A percentile compares a stretch with the other conserved stretches of the same genome.
phyloP scores from a whole-genome alignment of 1,140 invertebrate species.

The Nixonia krombeini region DNA sequence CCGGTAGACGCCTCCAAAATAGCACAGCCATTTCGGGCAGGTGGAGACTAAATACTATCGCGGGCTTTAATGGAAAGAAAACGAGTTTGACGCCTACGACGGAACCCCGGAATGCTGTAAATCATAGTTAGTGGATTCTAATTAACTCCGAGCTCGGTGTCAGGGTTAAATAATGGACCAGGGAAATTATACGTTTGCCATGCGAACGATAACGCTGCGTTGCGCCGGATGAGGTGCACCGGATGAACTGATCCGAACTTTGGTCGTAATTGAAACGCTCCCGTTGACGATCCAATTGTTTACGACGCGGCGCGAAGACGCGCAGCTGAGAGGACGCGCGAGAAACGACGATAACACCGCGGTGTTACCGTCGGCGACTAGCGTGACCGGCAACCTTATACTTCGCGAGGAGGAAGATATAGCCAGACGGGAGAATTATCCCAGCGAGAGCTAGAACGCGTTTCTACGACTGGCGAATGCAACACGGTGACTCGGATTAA shows the following conservation, averaged over 20 bases:
- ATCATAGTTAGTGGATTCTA: slow-evolving; percentile 55
- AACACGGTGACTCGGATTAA: slow-evolving; percentile 11
- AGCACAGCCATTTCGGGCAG: slow-evolving; percentile 62
- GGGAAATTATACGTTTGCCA: slow-evolving; percentile 47
- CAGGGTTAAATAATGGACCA: slow-evolving; percentile 29
- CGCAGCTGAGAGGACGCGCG: slow-evolving; percentile 9
- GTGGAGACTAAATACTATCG: slow-evolving; percentile 63
- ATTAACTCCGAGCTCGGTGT: slow-evolving; percentile 42
- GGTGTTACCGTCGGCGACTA: not conserved
- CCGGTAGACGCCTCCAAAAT: slow-evolving; percentile 57
- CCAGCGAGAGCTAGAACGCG: slow-evolving; percentile 21
- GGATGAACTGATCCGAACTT: not conserved
- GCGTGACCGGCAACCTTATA: slow-evolving; percentile 20
- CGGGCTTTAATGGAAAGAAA: slow-evolving; percentile 58
- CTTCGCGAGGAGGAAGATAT: slow-evolving; percentile 18
- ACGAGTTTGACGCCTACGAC: slow-evolving; percentile 58
- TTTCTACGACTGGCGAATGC: slow-evolving; percentile 32
- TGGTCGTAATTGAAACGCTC: not conserved
- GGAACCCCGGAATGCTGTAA: slow-evolving; percentile 41
- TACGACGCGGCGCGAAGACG: not conserved
- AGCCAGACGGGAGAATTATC: too few species aligned
- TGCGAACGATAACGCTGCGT: slow-evolving; percentile 10
- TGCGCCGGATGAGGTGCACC: slow-evolving; percentile 43
- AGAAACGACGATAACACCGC: slow-evolving; percentile 9
- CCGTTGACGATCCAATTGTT: slow-evolving; percentile 1